phyloP scores from a whole-genome alignment of 92 coral and sea anemone species.

The Zoanthus sansibaricus region DNA sequence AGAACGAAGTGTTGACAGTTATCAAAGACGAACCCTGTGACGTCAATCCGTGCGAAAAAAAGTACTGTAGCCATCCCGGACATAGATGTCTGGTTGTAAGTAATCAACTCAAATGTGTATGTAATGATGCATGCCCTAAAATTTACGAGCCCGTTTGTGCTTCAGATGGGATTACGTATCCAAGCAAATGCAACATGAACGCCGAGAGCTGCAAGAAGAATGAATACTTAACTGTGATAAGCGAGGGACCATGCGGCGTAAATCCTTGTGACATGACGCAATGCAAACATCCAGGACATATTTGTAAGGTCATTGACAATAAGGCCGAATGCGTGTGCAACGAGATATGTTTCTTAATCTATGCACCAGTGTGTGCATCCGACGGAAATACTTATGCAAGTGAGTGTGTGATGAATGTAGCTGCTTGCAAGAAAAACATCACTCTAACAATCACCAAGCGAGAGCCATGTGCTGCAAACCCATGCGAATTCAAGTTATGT shows the following conservation, averaged over 20 bases:
- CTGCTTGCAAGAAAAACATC: conserved; percentile 46
- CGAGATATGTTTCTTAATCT: conserved; percentile 13
- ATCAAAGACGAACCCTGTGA: conserved; percentile 30
- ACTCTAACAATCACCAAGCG: conserved; percentile 50
- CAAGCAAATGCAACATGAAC: conserved; percentile 72
- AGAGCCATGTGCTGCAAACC: conserved; percentile 26
- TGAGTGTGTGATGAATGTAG: conserved; percentile 44
- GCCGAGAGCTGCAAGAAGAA: conserved; percentile 68
- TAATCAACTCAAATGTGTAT: conserved; percentile 74
- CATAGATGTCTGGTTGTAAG: conserved; percentile 74
- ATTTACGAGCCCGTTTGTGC: conserved; percentile 83
- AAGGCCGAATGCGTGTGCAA: conserved; percentile 36
- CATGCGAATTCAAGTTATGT: conserved; percentile 36
- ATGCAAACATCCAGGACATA: conserved; percentile 80
- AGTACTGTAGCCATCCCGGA: conserved; percentile 68
- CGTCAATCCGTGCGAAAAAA: conserved; percentile 70
- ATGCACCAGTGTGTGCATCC: conserved; percentile 38
- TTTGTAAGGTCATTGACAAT: conserved; percentile 54
- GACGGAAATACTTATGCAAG: conserved; percentile 41
- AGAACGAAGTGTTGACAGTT: conserved; percentile 29
- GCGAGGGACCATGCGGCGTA: conserved; percentile 39
- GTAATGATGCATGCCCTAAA: conserved; percentile 65
- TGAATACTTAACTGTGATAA: conserved; percentile 17
- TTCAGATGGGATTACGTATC: conserved; percentile 73
- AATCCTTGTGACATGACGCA: conserved; percentile 70